Evolutionary conservation across 2,113 vertebrate species (phyloP).

Genomic region (Toxotes chatareus): DNA sequence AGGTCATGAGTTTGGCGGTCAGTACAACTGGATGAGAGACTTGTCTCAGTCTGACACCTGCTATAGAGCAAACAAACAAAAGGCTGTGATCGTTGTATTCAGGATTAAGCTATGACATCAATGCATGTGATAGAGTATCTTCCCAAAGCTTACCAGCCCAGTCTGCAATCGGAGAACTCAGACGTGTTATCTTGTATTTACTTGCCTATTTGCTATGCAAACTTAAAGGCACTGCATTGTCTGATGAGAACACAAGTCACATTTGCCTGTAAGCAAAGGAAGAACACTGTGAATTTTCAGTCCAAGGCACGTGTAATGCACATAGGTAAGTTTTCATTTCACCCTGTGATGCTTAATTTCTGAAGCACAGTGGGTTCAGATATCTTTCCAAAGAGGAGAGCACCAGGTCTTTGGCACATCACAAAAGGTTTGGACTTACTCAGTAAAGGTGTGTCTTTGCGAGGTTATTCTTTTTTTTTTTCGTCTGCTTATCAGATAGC

Average conservation of each 20-base stretch:
- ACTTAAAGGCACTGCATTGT: background rate
- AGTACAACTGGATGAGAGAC: background rate
- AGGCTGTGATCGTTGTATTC: background rate
- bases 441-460: constrained; percentile 14
- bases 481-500: constrained; percentile 39
- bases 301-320: constrained; percentile 1
- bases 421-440: constrained; percentile 3
- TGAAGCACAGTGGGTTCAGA: constrained; percentile 2
- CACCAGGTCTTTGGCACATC: background rate
- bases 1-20: constrained; percentile 29
- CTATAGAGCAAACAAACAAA: constrained; percentile 18
- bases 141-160: background rate
- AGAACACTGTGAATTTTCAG: too few relatives aligned
- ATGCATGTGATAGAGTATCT: background rate
- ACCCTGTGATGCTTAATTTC: background rate
- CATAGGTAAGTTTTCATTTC: constrained; percentile 4
- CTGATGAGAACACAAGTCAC: background rate
- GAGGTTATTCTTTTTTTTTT: background rate
- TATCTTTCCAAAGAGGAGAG: background rate
- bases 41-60: constrained; percentile 31
- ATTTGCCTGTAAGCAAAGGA: constrained; percentile 27
- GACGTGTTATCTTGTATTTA: background rate
- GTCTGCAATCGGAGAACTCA: background rate
- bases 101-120: constrained; percentile 14
- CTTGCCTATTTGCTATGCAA: constrained; percentile 55